These are phyloP conservation scores for Periophthalmodon schlosseri DNA, from an alignment of 2,113 vertebrate genomes.

Conservation along the genomic window DNA sequence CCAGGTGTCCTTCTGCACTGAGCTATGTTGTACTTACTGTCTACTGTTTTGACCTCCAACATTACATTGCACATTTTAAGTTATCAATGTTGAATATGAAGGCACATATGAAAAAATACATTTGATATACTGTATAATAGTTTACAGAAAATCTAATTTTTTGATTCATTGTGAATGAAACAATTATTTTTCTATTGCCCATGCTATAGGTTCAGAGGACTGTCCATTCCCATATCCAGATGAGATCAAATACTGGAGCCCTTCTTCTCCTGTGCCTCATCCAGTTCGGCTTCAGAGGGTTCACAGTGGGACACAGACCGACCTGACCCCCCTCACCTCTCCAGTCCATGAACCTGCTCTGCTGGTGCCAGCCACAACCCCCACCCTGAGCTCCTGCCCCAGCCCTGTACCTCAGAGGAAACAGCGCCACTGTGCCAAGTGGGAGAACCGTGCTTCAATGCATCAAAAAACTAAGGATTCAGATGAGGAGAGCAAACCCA, in stretches of 20 bases:
- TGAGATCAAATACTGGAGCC: conserved; percentile 84
- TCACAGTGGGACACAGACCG: conserved; percentile 89
- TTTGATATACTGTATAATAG: not conserved
- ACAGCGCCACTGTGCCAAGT: conserved; percentile 86
- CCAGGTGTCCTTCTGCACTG: conserved; percentile 41
- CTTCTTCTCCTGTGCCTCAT: conserved; percentile 81
- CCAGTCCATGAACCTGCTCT: conserved; percentile 65
- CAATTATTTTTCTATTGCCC: not conserved
- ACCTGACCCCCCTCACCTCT: conserved; percentile 56
- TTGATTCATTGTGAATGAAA: not conserved
- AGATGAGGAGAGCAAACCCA: conserved; percentile 76
- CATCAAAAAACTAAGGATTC: conserved; percentile 80
- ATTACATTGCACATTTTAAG: not conserved
- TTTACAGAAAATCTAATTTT: not conserved
- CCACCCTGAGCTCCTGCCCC: conserved; percentile 79
- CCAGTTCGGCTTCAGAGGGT: conserved; percentile 71
- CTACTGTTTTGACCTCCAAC: not conserved
- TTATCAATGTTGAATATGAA: not conserved
- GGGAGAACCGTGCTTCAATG: conserved; percentile 88
- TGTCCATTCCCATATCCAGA: conserved; percentile 82
- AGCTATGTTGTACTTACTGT: not conserved
- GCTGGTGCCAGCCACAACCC: conserved; percentile 53
- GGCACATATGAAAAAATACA: not conserved
- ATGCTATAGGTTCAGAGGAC: conserved; percentile 81
- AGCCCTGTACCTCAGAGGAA: conserved; percentile 86